Conservation (phyloP, 1,140 invertebrate genomes). For the Sweltsa coloradensis region DNA sequence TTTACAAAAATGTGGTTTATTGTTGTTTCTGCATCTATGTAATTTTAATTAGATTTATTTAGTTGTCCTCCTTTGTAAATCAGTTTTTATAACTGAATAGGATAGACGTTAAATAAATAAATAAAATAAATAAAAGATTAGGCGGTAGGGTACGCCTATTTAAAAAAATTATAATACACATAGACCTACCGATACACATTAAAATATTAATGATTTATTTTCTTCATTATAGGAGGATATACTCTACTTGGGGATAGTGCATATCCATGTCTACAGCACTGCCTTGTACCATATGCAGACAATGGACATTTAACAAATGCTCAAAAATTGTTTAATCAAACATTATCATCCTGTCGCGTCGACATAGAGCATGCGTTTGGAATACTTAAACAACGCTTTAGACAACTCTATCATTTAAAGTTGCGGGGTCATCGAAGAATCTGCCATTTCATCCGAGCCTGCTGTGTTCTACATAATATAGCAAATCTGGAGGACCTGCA, state of each 20-base stretch:
- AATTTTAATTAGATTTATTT: too few relatives aligned
- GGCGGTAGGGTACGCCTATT: too few relatives aligned
- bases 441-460: constrained; percentile 13
- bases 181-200: too few relatives aligned
- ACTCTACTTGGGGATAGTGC: constrained; percentile 18
- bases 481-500: neutral
- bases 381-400: constrained; percentile 17
- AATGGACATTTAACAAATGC: constrained; percentile 16
- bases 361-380: constrained; percentile 16
- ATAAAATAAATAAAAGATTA: too few relatives aligned
- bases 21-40: too few relatives aligned
- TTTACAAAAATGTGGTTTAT: too few relatives aligned
- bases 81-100: too few relatives aligned
- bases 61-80: too few relatives aligned
- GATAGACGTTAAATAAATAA: too few relatives aligned
- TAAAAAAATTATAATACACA: too few relatives aligned
- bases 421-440: constrained; percentile 5
- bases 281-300: constrained; percentile 18
- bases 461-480: constrained; percentile 7
- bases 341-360: constrained; percentile 12
- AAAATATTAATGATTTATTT: too few relatives aligned
- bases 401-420: constrained; percentile 15
- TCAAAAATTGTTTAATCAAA: constrained; percentile 15
- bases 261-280: constrained; percentile 12
- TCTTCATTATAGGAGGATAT: constrained; percentile 9